Percentiles rank a stretch among this genome's conserved stretches.
Conservation (phyloP, 1,140 invertebrate genomes). For the Drosophila bocki region DNA sequence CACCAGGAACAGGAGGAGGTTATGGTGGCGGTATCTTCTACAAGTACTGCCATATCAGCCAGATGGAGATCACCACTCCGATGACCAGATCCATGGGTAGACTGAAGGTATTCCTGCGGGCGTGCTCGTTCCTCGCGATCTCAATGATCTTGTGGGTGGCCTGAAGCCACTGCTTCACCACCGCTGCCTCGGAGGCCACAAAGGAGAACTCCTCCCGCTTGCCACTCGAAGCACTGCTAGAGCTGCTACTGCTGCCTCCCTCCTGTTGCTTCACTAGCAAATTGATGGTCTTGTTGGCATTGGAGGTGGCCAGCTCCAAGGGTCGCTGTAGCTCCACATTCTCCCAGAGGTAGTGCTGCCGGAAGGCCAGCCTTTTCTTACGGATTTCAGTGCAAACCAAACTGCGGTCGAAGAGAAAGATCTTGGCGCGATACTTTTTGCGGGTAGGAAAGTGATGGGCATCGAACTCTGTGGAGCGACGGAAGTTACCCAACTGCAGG, state of each 20-base stretch:
- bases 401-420: slow-evolving; percentile 80
- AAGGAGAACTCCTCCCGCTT: slow-evolving; percentile 74
- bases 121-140: slow-evolving; percentile 61
- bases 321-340: slow-evolving; percentile 73
- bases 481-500: slow-evolving; percentile 70
- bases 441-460: slow-evolving; percentile 75
- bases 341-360: slow-evolving; percentile 77
- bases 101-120: slow-evolving; percentile 64
- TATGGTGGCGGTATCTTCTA: slow-evolving; percentile 21
- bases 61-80: slow-evolving; percentile 63
- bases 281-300: slow-evolving; percentile 73
- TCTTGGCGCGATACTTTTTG: slow-evolving; percentile 74
- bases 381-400: slow-evolving; percentile 80
- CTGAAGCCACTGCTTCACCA: slow-evolving; percentile 77
- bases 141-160: slow-evolving; percentile 77
- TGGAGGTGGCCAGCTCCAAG: slow-evolving; percentile 51
- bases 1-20: background rate
- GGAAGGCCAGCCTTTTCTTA: slow-evolving; percentile 69
- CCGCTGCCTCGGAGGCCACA: slow-evolving; percentile 62
- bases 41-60: slow-evolving; percentile 81
- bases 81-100: slow-evolving; percentile 81
- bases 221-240: background rate
- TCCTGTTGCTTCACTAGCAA: slow-evolving; percentile 70
- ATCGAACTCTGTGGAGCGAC: slow-evolving; percentile 77
- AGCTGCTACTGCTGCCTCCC: background rate